Evolutionary conservation across 2,888 invertebrate species (phyloP).

Genomic region (Eristalinus sepulchralis): DNA sequence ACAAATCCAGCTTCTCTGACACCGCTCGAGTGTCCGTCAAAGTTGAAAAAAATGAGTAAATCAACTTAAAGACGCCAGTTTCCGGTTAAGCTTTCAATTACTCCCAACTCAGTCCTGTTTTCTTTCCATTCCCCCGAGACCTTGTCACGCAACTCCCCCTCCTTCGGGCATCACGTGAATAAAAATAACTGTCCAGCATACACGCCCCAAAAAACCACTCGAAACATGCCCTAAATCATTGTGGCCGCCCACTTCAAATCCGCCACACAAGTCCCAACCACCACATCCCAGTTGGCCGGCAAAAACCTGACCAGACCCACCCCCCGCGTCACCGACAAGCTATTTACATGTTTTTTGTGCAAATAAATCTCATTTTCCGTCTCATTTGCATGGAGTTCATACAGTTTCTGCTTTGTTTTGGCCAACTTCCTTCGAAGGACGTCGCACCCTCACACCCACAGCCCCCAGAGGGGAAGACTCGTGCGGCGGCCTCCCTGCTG

Average conservation of each 20-base stretch:
- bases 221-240: background rate
- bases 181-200: background rate
- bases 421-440: background rate
- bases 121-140: background rate
- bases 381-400: constrained; percentile 41
- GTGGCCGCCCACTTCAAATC: background rate
- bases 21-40: too few relatives aligned
- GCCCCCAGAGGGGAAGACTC: background rate
- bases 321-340: background rate
- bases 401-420: background rate
- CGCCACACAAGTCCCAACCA: background rate
- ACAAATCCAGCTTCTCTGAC: too few relatives aligned
- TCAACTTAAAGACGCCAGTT: too few relatives aligned
- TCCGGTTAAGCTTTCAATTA: too few relatives aligned
- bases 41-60: too few relatives aligned
- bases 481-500: background rate
- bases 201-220: background rate
- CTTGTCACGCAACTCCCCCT: background rate
- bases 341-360: background rate
- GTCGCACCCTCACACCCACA: background rate
- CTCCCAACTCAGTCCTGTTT: too few relatives aligned
- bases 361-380: constrained; percentile 22
- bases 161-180: background rate
- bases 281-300: background rate
- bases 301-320: background rate